Base-by-base conservation (phyloP, 2,888 invertebrate genomes). In the Lepidocyrtinus sp. region DNA sequence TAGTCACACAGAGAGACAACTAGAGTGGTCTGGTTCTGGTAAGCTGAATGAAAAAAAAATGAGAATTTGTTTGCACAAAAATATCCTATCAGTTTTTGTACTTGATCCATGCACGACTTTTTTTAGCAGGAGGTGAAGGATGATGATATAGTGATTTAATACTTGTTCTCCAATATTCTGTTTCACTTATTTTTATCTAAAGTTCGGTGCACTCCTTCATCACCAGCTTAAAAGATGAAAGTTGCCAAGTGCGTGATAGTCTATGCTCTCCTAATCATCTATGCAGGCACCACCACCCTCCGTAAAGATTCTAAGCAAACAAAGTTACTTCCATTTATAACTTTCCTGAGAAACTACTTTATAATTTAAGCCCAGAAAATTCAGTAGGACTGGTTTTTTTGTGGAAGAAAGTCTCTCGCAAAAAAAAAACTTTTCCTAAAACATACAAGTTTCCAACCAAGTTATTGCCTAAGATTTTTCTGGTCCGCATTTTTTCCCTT, bases 141-240 rank as follows among this genome's bases (percentile, higher is more conserved):
- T 19, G 46, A 64, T 64, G 77, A 45, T 59, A 67, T 68, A 17
- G 25, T 69, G 67, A 9, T n/a, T 36, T 61, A 3, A 59, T 36
- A 74, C 65, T 65, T 19, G 46, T 63, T 19, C 27, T 61, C 21
- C 70, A n/a, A 67, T 75, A 21, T 9, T 17, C 64, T 21, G 2
- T 12, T 62, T 27, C 62, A 62, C 68, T 78, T 71, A 25, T 63
- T 78, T 19, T 59, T 78, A 61, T 68, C 73, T 78, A 65, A 81
- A 83, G 83, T 83, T 83, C 83, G 83, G 78, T 83, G 83, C 83
- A 83, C 83, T 76, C 81, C 50, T 50, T 12, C 50, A n/a, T 12
- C 50, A n/a, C 15, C 50, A 7, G 2, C 50, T 50, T 50, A 5
- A 7, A 36, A 50, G 50, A 7, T 36, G 64, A 72, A 63, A 73